These are phyloP conservation scores for Esox niger DNA, from an alignment of 2,113 vertebrate genomes.

Conservation along the genomic window DNA sequence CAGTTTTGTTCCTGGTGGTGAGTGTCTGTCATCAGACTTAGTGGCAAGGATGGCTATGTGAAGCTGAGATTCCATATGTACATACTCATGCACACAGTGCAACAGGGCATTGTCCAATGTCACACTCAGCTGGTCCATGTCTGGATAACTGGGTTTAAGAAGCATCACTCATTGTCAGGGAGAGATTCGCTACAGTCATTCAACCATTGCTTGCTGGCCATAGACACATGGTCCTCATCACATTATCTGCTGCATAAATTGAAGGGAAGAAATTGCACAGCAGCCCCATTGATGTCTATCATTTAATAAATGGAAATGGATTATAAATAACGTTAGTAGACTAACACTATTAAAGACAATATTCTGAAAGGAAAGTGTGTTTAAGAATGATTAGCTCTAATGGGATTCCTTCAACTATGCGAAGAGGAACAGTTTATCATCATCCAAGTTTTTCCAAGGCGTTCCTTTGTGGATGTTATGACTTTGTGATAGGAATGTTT, in stretches of 20 bases:
- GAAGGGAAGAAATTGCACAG: not conserved
- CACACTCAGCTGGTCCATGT: not conserved
- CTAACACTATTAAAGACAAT: not conserved
- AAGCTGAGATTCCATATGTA: slow-evolving; percentile 11
- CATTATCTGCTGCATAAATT: slow-evolving; percentile 15
- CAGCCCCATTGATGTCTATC: not conserved
- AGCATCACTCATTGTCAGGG: slow-evolving; percentile 29
- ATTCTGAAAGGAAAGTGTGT: too few relatives aligned
- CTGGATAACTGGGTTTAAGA: slow-evolving; percentile 4
- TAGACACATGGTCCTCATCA: slow-evolving; percentile 39
- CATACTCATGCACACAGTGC: slow-evolving; percentile 12
- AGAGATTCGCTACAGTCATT: slow-evolving; percentile 35
- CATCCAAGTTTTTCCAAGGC: not conserved
- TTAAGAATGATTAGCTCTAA: not conserved
- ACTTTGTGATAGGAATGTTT: slow-evolving; percentile 49
- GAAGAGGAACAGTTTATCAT: not conserved
- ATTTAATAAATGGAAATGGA: not conserved
- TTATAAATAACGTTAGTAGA: not conserved
- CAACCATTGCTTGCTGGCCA: slow-evolving; percentile 46
- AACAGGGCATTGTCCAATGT: not conserved
- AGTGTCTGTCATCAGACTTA: not conserved
- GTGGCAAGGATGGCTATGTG: not conserved
- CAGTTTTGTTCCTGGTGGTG: slow-evolving; percentile 10
- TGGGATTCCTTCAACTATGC: not conserved
- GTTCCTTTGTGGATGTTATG: slow-evolving; percentile 38